Percentiles rank a stretch among this genome's conserved stretches.
Evolutionary conservation across 2,888 invertebrate genomes (phyloP).

Genomic region (Ectemnius continuus): DNA sequence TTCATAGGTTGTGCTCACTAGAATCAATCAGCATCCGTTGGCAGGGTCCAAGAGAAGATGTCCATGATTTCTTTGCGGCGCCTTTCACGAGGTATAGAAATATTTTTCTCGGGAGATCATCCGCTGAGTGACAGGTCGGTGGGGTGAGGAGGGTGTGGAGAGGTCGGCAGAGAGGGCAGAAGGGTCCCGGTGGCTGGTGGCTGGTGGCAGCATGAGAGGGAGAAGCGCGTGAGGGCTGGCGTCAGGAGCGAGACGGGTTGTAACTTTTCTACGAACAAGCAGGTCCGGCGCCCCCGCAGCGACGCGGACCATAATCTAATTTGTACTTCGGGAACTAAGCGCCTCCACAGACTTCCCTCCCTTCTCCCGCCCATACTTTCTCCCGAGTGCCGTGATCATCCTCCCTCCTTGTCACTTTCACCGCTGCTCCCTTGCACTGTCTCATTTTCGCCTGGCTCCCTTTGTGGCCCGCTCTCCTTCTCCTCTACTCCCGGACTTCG

Average conservation of each 20-base stretch:
- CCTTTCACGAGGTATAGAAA: conserved; percentile 73
- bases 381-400: background rate
- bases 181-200: conserved; percentile 37
- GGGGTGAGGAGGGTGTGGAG: conserved; percentile 22
- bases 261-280: conserved; percentile 72
- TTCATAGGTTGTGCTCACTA: conserved; percentile 1
- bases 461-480: conserved; percentile 33
- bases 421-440: conserved; percentile 7
- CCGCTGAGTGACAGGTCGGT: conserved; percentile 48
- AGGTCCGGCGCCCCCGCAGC: conserved; percentile 69
- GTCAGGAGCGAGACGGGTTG: conserved; percentile 57
- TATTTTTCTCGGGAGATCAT: conserved; percentile 64
- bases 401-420: conserved; percentile 14
- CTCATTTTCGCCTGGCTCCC: conserved; percentile 22
- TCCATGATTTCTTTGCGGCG: conserved; percentile 45
- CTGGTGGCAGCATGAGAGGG: conserved; percentile 45
- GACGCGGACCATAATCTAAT: conserved; percentile 74
- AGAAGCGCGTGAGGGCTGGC: conserved; percentile 42
- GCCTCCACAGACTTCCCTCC: conserved; percentile 39
- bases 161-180: conserved; percentile 25
- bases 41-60: conserved; percentile 38
- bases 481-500: conserved; percentile 31
- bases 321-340: conserved; percentile 72
- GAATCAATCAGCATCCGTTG: conserved; percentile 14
- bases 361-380: conserved; percentile 10